Evolutionary conservation across 2,888 invertebrate species (phyloP), one percentile per base, ranked within the genome.

Genomic region (Amblyjoppa fuscipennis): DNA sequence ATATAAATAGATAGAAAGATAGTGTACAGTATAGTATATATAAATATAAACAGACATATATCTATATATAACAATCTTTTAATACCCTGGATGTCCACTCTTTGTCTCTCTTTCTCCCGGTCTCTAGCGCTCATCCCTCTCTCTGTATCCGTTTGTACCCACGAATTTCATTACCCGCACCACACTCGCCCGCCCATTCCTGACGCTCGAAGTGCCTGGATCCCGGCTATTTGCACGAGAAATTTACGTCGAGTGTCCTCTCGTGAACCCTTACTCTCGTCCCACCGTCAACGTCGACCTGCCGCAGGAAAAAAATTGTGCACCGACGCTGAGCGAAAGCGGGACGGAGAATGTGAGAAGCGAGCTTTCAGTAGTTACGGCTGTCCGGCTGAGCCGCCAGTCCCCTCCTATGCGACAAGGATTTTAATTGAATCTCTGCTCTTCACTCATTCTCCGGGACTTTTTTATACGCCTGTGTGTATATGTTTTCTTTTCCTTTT

Each of bases 101-200:
- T 3, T 59, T 4, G 28, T 28, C 45, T 68, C 53, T 41, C 49
- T 56, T 11, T 7, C n/a, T 71, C 45, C n/a, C 28, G 25, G 5
- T n/a, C 45, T 31, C 16, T 20, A 66, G 34, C 51, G 25, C 68
- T 69, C 69, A 61, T 76, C 28, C 41, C 16, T 68, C 49, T 70
- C 41, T 70, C 41, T 34, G 61, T 69, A 45, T 74, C 28, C 51
- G 51, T 83, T 53, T 13, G 79, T 86, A 87, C 83, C 87, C 87
- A 81, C 83, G 83, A 90, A 89, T 89, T 90, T 90, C 89, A 90
- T 90, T 90, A 90, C 88, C 83, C 88, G 79, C 83, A 53, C 84
- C 53, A 79, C 66, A 64, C 75, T 31, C 56, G 28, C 70, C n/a
- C 45, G 7, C 34, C 20, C 69, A 28, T 69, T 71, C 79, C 56